Base-by-base conservation (phyloP, 2,888 invertebrate genomes). In the Mantis religiosa region DNA sequence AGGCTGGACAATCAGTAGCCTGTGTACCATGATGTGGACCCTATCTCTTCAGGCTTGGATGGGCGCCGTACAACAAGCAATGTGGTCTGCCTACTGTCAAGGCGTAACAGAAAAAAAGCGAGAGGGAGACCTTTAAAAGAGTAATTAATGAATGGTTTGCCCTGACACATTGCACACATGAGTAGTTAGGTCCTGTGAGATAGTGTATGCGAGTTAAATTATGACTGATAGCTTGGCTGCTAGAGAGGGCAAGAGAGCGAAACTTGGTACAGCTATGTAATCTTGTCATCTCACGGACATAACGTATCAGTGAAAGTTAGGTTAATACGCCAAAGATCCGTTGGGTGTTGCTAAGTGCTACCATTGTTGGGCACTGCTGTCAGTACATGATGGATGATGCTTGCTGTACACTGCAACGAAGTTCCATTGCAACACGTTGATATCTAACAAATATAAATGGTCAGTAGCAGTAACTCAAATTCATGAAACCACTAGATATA, bases 81-180 rank as follows among this genome's bases (percentile, higher is more conserved):
- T 87, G 87, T 87, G 87, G 87, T 71, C 82, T 82, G 87, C 87
- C 87, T 87, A 82, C 82, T 71, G 71, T 87, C 87, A 87, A 87
- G 87, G 87, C 87, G 87, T n/a, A 87, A 87, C 82, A 87, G 54
- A 87, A 87, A 86, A 87, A 82, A 81, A 15, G 87, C 27, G 87
- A 27, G 87, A 34, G 87, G 34, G n/a, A 28, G 82, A 41, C 28
- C 34, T 87, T 87, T 87, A 87, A 87, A 87, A 87, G 87, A 87
- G 87, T 87, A 87, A 87, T 87, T 87, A 87, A 87, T 87, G 87
- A 87, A 87, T 87, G 82, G 87, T 81, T 82, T 87, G 82, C 34
- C 87, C 82, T 87, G 87, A 87, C 87, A 87, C 87, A 87, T 87
- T 87, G 87, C 82, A 87, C 87, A 87, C 87, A 87, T 87, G 87